phyloP scores from a whole-genome alignment of 2,888 invertebrate species.

The Altica lythri region DNA sequence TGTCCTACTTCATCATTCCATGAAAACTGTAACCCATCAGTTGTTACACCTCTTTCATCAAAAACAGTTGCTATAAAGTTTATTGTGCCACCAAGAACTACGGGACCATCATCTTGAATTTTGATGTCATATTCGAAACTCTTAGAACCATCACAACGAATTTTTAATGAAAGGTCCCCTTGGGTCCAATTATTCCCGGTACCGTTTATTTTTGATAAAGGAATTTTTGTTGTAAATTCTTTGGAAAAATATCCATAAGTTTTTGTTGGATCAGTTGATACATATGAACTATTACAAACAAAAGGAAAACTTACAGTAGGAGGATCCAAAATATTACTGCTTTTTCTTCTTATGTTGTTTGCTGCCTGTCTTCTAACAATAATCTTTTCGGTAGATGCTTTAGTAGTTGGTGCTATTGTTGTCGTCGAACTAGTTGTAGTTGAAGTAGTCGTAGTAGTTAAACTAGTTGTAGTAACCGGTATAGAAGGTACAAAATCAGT shows the following conservation, averaged over 20 bases:
- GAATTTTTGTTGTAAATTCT: constrained; percentile 72
- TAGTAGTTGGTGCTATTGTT: constrained; percentile 30
- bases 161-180: too few relatives aligned
- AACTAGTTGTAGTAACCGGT: constrained; percentile 53
- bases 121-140: too few relatives aligned
- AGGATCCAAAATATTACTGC: constrained; percentile 47
- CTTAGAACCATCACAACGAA: too few relatives aligned
- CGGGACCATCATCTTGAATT: too few relatives aligned
- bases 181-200: too few relatives aligned
- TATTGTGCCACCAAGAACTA: too few relatives aligned
- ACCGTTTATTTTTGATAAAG: constrained; percentile 69
- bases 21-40: too few relatives aligned
- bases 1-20: constrained; percentile 69
- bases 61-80: too few relatives aligned
- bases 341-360: constrained; percentile 43
- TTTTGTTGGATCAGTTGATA: constrained; percentile 68
- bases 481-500: constrained; percentile 69
- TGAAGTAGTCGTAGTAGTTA: constrained; percentile 47
- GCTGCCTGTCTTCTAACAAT: constrained; percentile 33
- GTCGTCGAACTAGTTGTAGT: constrained; percentile 26
- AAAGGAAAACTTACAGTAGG: constrained; percentile 56
- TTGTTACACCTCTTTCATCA: too few relatives aligned
- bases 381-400: constrained; percentile 27
- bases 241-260: constrained; percentile 75
- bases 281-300: constrained; percentile 65